Evolutionary conservation across 1,140 invertebrate species (phyloP), one percentile per base, ranked within the genome.

Genomic region (Chionoecetes opilio): DNA sequence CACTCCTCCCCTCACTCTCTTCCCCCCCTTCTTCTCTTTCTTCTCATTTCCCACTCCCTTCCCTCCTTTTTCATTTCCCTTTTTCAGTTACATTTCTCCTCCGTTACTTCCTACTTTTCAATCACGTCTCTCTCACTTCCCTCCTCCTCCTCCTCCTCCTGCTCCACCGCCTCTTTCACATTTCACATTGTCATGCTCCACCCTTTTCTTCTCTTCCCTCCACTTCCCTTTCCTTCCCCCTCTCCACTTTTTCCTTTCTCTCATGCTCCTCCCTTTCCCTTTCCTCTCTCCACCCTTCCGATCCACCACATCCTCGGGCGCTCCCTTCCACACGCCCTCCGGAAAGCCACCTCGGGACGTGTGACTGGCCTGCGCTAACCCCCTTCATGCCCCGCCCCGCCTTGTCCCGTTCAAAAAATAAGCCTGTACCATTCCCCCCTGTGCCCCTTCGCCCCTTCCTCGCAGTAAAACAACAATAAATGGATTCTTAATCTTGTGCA

Each of bases 401-500:
- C 84, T 14, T 86, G 21, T 34, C 35, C 9, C 46, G 11, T 17
- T 53, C 46, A 17, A 53, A 53, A 53, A 53, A 53, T 53, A 53
- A 53, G 2, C 46, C 46, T 53, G 46, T 17, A 1, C 11, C 11
- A 41, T 14, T 41, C 38, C 14, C 26, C 53, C 53, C 17, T 21
- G 2, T 26, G 21, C 26, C 21, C 26, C 63, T 75, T 21, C n/a
- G 6, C 63, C 63, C 6, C 63, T 26, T n/a, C 63, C 63, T n/a
- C 63, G 63, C 63, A 75, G 63, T 75, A n/a, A 75, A 75, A 75
- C n/a, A 75, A 75, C 63, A 75, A 75, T 75, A 75, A 75, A 75
- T 26, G 63, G 63, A 75, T n/a, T 75, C 63, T 75, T 75, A 26
- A 75, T 75, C 63, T 75, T n/a, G 63, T 75, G 63, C 6, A 17